Base-by-base conservation (phyloP, 2,797 vertebrate genomes). In the Cheirogaleus major region DNA sequence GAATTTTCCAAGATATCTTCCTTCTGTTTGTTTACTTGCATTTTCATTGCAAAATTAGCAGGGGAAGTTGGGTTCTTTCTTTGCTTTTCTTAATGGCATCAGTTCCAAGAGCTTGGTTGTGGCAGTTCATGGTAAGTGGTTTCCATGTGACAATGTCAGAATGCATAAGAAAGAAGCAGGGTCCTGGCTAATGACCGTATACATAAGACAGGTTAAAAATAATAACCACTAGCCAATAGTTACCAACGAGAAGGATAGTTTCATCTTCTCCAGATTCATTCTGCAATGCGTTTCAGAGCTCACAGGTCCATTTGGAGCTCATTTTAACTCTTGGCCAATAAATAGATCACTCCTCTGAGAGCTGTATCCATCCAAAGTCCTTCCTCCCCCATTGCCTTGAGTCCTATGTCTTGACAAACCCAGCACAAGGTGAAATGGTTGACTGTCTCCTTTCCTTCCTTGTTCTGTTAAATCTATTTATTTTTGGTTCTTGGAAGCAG, bases 351-450 rank as follows among this genome's bases (percentile, higher is more conserved):
- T 98, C 72, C 96, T 97, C 87, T 95, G 87, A 96, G 89, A 95
- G 93, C 69, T 7, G 14, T 95, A 92, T 22, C 73, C 96, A 87
- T 96, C 83, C 30, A 82, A 98, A 98, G 96, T 97, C 97, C 97
- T 94, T 98, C 96, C 95, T 97, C 92, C 96, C 87, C 72, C 88
- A 88, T 97, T 98, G 97, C 96, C 96, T 96, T 10, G 94, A 98
- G 96, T 98, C 98, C 95, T 98, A 69, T 96, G 98, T 98, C 98
- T 98, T 94, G 90, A 97, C 98, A 97, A 98, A 98, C 94, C 91
- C 97, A 98, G 80, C 98, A 98, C 96, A 95, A 98, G 98, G 98
- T 98, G 98, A 95, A 98, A 98, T 96, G 96, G 98, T 97, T 99
- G 98, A 97, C 97, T 84, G 89, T 98, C 98, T 98, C 98, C 98